A percentile compares a stretch with the other conserved stretches of the same genome.
These are phyloP conservation scores for Gorsachius magnificus DNA, from an alignment of 2,797 vertebrate genomes.

Conservation along the genomic window DNA sequence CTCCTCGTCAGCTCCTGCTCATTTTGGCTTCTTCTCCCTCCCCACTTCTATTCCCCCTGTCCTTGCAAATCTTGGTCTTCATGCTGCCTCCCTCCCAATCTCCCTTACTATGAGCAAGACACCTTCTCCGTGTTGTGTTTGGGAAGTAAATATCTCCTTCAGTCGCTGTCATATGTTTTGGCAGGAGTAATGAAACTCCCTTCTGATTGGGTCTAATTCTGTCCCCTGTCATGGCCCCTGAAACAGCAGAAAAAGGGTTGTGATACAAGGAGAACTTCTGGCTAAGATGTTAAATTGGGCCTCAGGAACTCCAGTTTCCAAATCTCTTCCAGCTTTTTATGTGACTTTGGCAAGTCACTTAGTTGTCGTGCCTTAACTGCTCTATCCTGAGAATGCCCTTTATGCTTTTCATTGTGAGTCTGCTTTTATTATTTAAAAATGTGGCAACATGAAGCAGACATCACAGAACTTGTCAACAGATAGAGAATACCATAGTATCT, in stretches of 20 bases:
- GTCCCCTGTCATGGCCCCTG: background rate
- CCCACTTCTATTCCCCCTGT: background rate
- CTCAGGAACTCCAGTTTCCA: background rate
- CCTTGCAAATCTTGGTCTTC: background rate
- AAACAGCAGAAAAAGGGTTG: background rate
- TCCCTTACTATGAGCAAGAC: background rate
- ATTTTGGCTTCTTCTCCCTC: background rate
- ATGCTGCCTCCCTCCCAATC: background rate
- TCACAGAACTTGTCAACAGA: background rate
- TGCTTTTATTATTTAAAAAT: background rate
- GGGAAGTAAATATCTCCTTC: background rate
- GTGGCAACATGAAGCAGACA: background rate
- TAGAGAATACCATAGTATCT: background rate
- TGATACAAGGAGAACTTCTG: background rate
- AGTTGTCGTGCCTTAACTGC: background rate
- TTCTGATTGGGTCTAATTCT: background rate
- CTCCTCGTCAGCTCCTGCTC: background rate
- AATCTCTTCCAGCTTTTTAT: background rate
- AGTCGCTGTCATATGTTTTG: background rate
- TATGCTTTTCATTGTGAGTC: background rate
- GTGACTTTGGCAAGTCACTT: background rate
- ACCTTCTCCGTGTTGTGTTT: background rate
- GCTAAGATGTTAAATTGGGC: background rate
- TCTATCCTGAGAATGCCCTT: background rate
- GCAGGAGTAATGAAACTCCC: background rate